Percentiles rank a stretch among this genome's conserved stretches.
These are phyloP conservation scores for Altica lythri DNA, from an alignment of 2,888 invertebrate species.

Conservation along the genomic window DNA sequence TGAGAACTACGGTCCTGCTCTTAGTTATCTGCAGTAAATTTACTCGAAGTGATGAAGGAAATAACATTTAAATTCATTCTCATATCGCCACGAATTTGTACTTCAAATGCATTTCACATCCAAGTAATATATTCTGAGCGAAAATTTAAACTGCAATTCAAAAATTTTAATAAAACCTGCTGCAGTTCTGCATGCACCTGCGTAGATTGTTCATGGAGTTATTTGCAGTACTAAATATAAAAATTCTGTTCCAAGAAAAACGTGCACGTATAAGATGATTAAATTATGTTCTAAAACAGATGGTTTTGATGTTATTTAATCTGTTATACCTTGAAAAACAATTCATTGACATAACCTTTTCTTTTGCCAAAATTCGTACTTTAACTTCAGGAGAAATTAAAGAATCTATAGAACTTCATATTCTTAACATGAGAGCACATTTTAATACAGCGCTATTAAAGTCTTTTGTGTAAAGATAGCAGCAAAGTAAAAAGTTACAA, in stretches of 20 bases:
- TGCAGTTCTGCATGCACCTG: conserved; percentile 14
- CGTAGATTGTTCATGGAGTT: not conserved
- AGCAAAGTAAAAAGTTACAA: too few relatives aligned
- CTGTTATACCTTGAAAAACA: too few relatives aligned
- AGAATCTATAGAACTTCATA: too few relatives aligned
- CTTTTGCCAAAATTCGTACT: too few relatives aligned
- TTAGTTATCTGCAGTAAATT: conserved; percentile 9
- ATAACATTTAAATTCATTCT: conserved; percentile 16
- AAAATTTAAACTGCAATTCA: conserved; percentile 16
- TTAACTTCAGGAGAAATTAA: too few relatives aligned
- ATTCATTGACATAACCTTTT: too few relatives aligned
- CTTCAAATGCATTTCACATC: conserved; percentile 14
- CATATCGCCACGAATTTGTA: conserved; percentile 19
- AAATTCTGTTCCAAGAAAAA: conserved; percentile 10
- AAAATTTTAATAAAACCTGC: conserved; percentile 18
- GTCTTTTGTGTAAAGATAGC: too few relatives aligned
- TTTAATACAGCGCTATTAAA: too few relatives aligned
- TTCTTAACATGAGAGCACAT: too few relatives aligned
- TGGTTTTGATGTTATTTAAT: too few relatives aligned
- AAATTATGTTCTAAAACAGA: too few relatives aligned
- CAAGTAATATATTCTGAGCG: conserved; percentile 16
- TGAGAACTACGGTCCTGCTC: conserved; percentile 4
- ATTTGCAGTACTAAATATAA: conserved; percentile 2
- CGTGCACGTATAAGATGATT: conserved; percentile 11
- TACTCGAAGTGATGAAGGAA: conserved; percentile 6